A percentile compares a stretch with the other conserved stretches of the same genome.
These are phyloP conservation scores for Pogonomyrmex californicus DNA, from an alignment of 1,140 invertebrate species.

Conservation along the genomic window DNA sequence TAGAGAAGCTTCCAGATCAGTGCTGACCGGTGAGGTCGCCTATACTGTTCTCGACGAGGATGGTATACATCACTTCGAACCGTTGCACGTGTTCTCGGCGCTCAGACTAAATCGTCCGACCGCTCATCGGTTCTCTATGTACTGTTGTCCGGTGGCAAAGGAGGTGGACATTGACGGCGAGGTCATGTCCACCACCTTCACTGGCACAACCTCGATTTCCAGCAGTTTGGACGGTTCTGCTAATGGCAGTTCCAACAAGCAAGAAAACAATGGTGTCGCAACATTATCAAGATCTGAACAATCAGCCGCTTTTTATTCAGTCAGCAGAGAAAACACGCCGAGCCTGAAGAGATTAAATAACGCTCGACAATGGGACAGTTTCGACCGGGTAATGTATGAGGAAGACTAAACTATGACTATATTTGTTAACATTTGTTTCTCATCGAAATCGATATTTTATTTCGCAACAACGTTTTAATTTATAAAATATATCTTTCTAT, in stretches of 20 bases:
- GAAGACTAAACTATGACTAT: neutral
- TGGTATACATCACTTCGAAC: slow-evolving; percentile 92
- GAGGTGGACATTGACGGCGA: slow-evolving; percentile 86
- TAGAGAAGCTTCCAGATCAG: slow-evolving; percentile 90
- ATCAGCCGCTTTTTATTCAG: slow-evolving; percentile 73
- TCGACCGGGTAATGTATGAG: slow-evolving; percentile 79
- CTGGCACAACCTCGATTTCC: slow-evolving; percentile 75
- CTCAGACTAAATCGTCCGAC: slow-evolving; percentile 89
- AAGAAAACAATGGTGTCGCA: slow-evolving; percentile 77
- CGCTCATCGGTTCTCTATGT: slow-evolving; percentile 90
- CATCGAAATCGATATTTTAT: neutral
- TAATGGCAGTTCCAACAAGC: slow-evolving; percentile 75
- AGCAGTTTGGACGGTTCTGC: slow-evolving; percentile 78
- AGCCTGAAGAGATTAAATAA: slow-evolving; percentile 82
- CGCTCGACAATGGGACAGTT: slow-evolving; percentile 73
- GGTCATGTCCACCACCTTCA: slow-evolving; percentile 80
- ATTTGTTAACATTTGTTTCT: neutral
- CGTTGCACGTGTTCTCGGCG: slow-evolving; percentile 91
- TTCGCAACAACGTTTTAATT: neutral
- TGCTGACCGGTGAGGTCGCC: slow-evolving; percentile 91
- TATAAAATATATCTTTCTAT: neutral
- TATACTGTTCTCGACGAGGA: slow-evolving; percentile 93
- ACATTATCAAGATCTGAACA: slow-evolving; percentile 79
- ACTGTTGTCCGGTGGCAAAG: slow-evolving; percentile 88
- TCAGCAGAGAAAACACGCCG: slow-evolving; percentile 84